A percentile compares a stretch with the other conserved stretches of the same genome.
These are phyloP conservation scores for Hybognathus amarus DNA, from an alignment of 2,797 vertebrate genomes.

Conservation along the genomic window DNA sequence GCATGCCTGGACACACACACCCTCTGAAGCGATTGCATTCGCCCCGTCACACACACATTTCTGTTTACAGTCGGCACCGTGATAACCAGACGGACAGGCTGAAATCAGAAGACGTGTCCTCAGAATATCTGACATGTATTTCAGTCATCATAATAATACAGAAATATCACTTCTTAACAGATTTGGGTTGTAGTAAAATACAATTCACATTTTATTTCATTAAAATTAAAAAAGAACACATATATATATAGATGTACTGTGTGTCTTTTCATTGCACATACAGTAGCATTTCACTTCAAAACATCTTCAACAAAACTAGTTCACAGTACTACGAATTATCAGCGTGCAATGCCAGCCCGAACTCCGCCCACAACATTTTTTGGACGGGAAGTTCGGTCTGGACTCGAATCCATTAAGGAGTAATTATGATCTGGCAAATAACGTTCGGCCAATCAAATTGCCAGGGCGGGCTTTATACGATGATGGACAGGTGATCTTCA, in stretches of 20 bases:
- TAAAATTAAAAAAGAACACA: not conserved
- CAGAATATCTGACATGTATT: not conserved
- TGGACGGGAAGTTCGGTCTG: too few relatives aligned
- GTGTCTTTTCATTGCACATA: not conserved
- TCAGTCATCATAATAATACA: too few relatives aligned
- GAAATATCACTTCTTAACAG: not conserved
- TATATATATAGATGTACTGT: not conserved
- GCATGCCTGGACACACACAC: slow-evolving; percentile 79
- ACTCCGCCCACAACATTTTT: too few relatives aligned
- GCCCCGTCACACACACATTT: slow-evolving; percentile 77
- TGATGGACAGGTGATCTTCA: too few relatives aligned
- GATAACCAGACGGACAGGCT: slow-evolving; percentile 81
- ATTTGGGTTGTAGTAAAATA: not conserved
- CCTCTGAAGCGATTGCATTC: slow-evolving; percentile 83
- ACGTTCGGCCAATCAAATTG: too few relatives aligned
- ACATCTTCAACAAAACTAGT: not conserved
- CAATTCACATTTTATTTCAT: not conserved
- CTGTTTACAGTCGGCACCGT: slow-evolving; percentile 84
- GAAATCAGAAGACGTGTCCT: slow-evolving; percentile 47
- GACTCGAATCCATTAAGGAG: too few relatives aligned
- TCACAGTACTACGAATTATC: too few relatives aligned
- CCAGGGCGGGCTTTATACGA: too few relatives aligned
- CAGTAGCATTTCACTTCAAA: not conserved
- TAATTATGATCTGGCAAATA: too few relatives aligned
- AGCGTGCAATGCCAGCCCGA: too few relatives aligned